Conservation (phyloP, 2,888 invertebrate genomes). For the Trissolcus japonicus region DNA sequence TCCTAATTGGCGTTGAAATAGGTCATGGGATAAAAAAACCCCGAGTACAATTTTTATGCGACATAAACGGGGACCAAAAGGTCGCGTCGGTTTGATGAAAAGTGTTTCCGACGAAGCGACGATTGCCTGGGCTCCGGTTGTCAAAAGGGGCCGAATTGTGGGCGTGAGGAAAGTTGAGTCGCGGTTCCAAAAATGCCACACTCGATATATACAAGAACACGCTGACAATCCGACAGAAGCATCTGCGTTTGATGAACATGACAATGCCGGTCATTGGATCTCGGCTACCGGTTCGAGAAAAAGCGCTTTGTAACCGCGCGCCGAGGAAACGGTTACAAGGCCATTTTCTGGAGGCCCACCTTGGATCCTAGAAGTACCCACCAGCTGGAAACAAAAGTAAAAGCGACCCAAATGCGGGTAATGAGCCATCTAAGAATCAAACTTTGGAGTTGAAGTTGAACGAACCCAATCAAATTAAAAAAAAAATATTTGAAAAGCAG, state of each 20-base stretch:
- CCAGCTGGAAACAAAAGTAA: too few species aligned
- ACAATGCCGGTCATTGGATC: conserved; percentile 15
- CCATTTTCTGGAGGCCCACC: conserved; percentile 1
- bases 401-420: too few species aligned
- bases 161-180: conserved; percentile 31
- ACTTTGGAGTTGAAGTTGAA: too few species aligned
- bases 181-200: conserved; percentile 16
- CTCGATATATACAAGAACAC: neutral
- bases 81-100: too few species aligned
- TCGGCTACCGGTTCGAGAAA: conserved; percentile 3
- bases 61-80: too few species aligned
- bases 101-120: too few species aligned
- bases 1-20: conserved; percentile 27
- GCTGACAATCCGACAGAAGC: neutral
- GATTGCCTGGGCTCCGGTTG: neutral
- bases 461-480: too few species aligned
- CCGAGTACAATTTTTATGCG: too few species aligned
- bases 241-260: conserved; percentile 26
- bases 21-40: neutral
- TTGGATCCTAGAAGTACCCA: neutral
- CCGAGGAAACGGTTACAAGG: conserved; percentile 15
- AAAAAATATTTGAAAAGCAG: too few species aligned
- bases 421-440: too few species aligned
- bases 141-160: conserved; percentile 11
- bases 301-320: neutral